phyloP scores from a whole-genome alignment of 2,888 invertebrate genomes.

The Kuschelorhynchus macadamiae region DNA sequence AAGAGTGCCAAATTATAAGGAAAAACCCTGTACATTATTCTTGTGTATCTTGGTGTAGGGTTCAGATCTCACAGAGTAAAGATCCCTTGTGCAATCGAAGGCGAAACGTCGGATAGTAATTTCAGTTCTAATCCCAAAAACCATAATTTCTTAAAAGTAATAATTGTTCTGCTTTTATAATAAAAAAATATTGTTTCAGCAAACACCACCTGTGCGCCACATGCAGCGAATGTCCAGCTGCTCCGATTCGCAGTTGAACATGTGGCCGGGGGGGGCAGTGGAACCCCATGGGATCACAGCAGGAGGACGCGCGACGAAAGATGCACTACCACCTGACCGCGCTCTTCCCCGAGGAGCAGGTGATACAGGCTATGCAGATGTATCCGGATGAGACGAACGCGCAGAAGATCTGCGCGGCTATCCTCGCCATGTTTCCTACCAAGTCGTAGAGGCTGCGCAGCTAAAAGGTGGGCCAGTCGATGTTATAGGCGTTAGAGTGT shows the following conservation, averaged over 20 bases:
- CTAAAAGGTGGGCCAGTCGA: too few relatives aligned
- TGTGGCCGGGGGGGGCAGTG: slow-evolving; percentile 69
- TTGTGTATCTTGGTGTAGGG: too few relatives aligned
- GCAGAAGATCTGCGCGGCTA: slow-evolving; percentile 90
- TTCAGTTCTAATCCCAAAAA: too few relatives aligned
- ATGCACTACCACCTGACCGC: slow-evolving; percentile 91
- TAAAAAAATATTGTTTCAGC: slow-evolving; percentile 32
- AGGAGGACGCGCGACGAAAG: slow-evolving; percentile 80
- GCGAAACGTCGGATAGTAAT: too few relatives aligned
- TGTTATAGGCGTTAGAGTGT: too few relatives aligned
- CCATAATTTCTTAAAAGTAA: too few relatives aligned
- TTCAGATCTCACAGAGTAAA: too few relatives aligned
- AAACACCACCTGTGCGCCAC: slow-evolving; percentile 55
- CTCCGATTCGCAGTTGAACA: slow-evolving; percentile 78
- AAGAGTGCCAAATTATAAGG: too few relatives aligned
- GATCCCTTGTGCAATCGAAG: too few relatives aligned
- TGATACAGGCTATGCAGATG: slow-evolving; percentile 88
- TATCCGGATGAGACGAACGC: slow-evolving; percentile 93
- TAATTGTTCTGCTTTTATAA: too few relatives aligned
- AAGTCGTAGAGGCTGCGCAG: slow-evolving; percentile 70
- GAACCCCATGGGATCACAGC: slow-evolving; percentile 56
- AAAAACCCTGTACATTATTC: too few relatives aligned
- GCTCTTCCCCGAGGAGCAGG: slow-evolving; percentile 92
- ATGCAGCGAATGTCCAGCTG: slow-evolving; percentile 71
- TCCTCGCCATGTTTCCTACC: slow-evolving; percentile 79